Conservation (phyloP, 1,140 invertebrate species). For the Psix sp. region DNA sequence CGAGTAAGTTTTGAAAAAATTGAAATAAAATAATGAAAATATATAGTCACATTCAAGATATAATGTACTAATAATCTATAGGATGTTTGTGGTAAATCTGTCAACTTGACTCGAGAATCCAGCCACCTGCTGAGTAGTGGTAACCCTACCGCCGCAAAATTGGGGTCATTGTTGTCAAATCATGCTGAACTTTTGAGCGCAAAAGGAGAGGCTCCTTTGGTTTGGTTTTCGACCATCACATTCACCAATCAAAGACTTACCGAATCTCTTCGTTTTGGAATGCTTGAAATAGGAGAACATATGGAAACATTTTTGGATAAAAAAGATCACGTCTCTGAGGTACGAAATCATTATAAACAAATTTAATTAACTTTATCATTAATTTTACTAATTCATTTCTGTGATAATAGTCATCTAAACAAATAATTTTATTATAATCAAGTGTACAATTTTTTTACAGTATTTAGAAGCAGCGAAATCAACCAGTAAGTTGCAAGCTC, state of each 20-base stretch:
- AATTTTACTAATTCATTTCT: no score
- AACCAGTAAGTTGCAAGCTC: conserved; percentile 83
- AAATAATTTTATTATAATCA: not conserved
- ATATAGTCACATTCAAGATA: not conserved
- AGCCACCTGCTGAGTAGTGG: conserved; percentile 73
- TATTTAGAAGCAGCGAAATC: conserved; percentile 86
- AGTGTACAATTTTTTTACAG: no score
- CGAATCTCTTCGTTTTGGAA: conserved; percentile 90
- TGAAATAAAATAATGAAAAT: not conserved
- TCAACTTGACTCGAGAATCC: conserved; percentile 78
- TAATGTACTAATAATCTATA: conserved; percentile 53
- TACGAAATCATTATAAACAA: conserved; percentile 66
- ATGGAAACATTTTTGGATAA: conserved; percentile 95
- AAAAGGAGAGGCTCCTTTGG: conserved; percentile 83
- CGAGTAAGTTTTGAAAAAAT: conserved; percentile 70
- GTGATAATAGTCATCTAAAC: no score
- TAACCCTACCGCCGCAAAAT: conserved; percentile 69
- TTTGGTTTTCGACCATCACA: conserved; percentile 84
- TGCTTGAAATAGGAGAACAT: conserved; percentile 96
- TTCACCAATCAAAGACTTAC: conserved; percentile 81
- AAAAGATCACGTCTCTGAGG: conserved; percentile 92
- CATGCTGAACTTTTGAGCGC: conserved; percentile 81
- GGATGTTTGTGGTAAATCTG: conserved; percentile 79
- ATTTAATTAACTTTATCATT: not conserved
- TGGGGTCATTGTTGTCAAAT: conserved; percentile 80